These are phyloP conservation scores for Ctenoplectra terminalis DNA, from an alignment of 1,140 invertebrate genomes.

Conservation along the genomic window DNA sequence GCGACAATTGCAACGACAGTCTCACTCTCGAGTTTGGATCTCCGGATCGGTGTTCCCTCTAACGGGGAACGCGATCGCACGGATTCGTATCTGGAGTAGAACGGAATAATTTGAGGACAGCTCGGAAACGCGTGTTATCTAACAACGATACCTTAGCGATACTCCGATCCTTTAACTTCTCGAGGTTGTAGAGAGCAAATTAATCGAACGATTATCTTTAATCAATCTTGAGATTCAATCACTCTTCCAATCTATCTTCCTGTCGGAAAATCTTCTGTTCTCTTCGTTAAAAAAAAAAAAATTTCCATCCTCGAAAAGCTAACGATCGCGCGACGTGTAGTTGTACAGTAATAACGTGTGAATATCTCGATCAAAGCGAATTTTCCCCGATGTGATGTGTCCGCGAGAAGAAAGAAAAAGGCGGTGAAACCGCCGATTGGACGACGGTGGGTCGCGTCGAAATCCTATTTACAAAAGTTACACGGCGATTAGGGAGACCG, in stretches of 20 bases:
- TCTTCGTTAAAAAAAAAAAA: no score
- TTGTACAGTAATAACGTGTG: slow-evolving; percentile 6
- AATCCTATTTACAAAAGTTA: slow-evolving; percentile 53
- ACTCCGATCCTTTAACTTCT: neutral
- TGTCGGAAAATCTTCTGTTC: neutral
- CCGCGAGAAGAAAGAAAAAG: slow-evolving; percentile 12
- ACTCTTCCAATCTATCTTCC: no score
- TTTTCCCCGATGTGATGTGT: slow-evolving; percentile 4
- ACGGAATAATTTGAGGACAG: slow-evolving; percentile 39
- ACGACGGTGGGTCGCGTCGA: slow-evolving; percentile 16
- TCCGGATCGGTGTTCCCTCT: neutral
- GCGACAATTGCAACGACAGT: slow-evolving; percentile 4
- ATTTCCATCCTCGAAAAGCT: slow-evolving; percentile 10
- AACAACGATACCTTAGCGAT: slow-evolving; percentile 45
- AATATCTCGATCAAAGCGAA: slow-evolving; percentile 34
- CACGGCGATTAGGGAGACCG: slow-evolving; percentile 22
- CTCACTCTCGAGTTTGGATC: neutral
- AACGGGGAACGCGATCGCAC: neutral
- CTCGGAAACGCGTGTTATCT: slow-evolving; percentile 33
- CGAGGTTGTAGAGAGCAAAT: neutral
- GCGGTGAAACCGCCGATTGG: neutral
- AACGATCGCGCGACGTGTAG: neutral
- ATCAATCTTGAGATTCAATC: no score
- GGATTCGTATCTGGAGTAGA: slow-evolving; percentile 26
- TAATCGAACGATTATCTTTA: neutral